Evolutionary conservation across 1,140 invertebrate species (phyloP).

Genomic region (Camponotus vicinus): DNA sequence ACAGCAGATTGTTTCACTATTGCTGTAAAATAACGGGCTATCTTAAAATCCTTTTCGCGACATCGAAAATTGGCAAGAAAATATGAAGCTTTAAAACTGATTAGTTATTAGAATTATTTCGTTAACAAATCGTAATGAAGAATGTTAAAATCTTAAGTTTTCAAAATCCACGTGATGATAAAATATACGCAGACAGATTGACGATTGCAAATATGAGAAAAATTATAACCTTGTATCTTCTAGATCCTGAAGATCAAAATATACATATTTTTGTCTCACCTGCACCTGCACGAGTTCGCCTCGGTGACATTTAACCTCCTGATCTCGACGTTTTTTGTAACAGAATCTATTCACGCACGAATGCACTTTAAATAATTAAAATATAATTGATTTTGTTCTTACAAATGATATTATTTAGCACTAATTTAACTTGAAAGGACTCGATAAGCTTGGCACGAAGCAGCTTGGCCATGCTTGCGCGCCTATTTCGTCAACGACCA

Average conservation of each 20-base stretch:
- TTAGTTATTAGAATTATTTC: neutral
- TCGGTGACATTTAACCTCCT: slow-evolving; percentile 25
- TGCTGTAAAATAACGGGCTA: neutral
- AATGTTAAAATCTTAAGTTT: neutral
- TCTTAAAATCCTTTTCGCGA: neutral
- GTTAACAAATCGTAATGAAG: neutral
- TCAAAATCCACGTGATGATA: neutral
- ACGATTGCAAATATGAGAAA: neutral
- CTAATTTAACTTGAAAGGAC: neutral
- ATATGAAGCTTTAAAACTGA: neutral
- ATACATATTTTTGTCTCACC: neutral
- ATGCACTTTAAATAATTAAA: neutral
- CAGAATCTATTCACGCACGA: neutral
- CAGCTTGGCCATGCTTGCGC: slow-evolving; percentile 6
- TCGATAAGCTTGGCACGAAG: neutral
- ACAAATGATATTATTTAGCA: neutral
- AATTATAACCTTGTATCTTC: slow-evolving; percentile 15
- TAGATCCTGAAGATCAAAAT: neutral
- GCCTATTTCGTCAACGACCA: slow-evolving; percentile 1
- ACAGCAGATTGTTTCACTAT: neutral
- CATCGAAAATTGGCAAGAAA: neutral
- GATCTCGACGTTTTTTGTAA: neutral
- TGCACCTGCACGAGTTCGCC: slow-evolving; percentile 14
- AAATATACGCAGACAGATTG: neutral
- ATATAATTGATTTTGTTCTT: neutral